These are phyloP conservation scores for Perccottus glenii DNA, from an alignment of 2,113 vertebrate species.

Conservation along the genomic window DNA sequence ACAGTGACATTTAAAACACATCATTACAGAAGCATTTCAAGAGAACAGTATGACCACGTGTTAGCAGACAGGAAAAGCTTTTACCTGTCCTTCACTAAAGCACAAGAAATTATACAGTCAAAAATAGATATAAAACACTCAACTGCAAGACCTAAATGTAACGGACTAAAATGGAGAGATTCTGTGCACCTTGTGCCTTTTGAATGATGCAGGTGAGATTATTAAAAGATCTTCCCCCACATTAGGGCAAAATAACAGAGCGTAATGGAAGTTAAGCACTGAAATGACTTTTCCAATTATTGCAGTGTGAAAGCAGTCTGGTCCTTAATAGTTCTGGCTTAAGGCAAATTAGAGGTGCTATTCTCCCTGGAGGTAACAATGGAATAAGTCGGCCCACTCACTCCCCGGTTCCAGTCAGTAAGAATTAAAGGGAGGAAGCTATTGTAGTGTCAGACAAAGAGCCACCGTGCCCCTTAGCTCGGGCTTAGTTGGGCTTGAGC, in stretches of 20 bases:
- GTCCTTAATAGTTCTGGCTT: constrained; percentile 87
- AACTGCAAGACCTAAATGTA: not conserved
- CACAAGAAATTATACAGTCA: not conserved
- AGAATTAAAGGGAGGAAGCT: constrained; percentile 82
- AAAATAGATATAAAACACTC: not conserved
- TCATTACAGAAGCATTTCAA: not conserved
- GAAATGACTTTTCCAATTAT: constrained; percentile 86
- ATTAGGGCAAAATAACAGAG: constrained; percentile 68
- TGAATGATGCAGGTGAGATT: constrained; percentile 56
- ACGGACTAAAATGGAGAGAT: constrained; percentile 40
- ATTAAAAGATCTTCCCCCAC: constrained; percentile 61
- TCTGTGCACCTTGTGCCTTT: constrained; percentile 24
- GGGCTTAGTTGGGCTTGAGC: constrained; percentile 74
- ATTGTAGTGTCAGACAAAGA: constrained; percentile 82
- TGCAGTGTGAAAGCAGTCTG: constrained; percentile 88
- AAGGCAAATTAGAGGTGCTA: constrained; percentile 88
- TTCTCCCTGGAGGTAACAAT: constrained; percentile 77
- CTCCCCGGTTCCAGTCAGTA: constrained; percentile 41
- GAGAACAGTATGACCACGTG: not conserved
- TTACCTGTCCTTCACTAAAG: constrained; percentile 3
- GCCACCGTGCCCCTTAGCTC: constrained; percentile 74
- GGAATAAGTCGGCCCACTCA: constrained; percentile 48
- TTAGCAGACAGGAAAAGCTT: not conserved
- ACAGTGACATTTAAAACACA: not conserved
- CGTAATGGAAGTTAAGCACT: constrained; percentile 76